Evolutionary conservation across 2,113 vertebrate genomes (phyloP).

Genomic region (Oostethus manadensis): DNA sequence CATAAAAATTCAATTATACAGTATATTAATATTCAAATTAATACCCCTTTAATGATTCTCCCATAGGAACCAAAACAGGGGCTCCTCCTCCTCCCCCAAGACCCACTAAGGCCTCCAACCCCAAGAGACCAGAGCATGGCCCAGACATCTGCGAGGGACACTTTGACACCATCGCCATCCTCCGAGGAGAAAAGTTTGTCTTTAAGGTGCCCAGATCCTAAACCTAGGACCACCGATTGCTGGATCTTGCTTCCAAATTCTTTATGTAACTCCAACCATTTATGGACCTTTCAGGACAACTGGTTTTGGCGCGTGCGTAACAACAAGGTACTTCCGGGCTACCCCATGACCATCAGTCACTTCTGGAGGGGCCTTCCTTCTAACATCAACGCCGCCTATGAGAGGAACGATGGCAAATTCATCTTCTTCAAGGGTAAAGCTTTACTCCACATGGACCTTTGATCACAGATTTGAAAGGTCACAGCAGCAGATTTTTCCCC

Average conservation of each 20-base stretch:
- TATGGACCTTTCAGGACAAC: slow-evolving; percentile 60
- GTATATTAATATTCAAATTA: not conserved
- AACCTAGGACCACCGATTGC: not conserved
- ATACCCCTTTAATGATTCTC: not conserved
- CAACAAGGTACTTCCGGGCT: slow-evolving; percentile 80
- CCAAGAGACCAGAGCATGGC: slow-evolving; percentile 62
- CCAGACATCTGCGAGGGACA: slow-evolving; percentile 86
- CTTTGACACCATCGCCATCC: slow-evolving; percentile 84
- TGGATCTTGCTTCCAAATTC: not conserved
- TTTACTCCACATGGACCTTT: not conserved
- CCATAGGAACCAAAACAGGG: slow-evolving; percentile 61
- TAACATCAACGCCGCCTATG: slow-evolving; percentile 83
- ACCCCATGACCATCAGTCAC: slow-evolving; percentile 83
- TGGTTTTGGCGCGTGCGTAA: slow-evolving; percentile 89
- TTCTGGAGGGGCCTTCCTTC: slow-evolving; percentile 86
- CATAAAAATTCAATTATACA: too few relatives aligned
- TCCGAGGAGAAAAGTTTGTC: slow-evolving; percentile 88
- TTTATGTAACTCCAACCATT: not conserved
- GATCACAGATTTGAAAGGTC: not conserved
- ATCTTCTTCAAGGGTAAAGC: slow-evolving; percentile 87
- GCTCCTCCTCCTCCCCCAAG: slow-evolving; percentile 59
- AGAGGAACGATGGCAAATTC: slow-evolving; percentile 85
- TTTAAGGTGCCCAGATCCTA: slow-evolving; percentile 76
- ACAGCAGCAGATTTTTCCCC: not conserved
- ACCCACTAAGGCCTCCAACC: slow-evolving; percentile 56